Evolutionary conservation across 2,888 invertebrate species (phyloP).

Genomic region (Pammene aurita): DNA sequence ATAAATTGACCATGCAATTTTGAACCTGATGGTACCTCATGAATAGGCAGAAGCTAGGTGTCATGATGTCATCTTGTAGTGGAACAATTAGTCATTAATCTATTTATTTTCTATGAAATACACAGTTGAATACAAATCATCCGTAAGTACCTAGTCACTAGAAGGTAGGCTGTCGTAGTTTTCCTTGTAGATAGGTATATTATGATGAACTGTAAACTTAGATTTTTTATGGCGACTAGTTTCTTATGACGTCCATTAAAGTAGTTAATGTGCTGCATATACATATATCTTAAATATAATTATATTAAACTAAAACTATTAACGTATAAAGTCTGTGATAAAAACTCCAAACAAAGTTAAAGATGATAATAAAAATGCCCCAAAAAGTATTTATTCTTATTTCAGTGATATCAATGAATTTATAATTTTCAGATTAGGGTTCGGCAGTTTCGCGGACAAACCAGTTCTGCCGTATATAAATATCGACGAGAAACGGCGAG

Average conservation of each 20-base stretch:
- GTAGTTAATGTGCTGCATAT: too few relatives aligned
- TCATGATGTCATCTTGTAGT: conserved; percentile 22
- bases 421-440: conserved; percentile 82
- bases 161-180: neutral
- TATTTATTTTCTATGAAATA: neutral
- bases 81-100: conserved; percentile 10
- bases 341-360: too few relatives aligned
- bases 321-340: too few relatives aligned
- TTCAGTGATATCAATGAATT: neutral
- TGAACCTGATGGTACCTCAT: neutral
- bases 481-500: conserved; percentile 75
- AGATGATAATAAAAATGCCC: too few relatives aligned
- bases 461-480: conserved; percentile 88
- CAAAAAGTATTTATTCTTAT: too few relatives aligned
- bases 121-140: neutral
- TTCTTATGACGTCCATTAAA: too few relatives aligned
- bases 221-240: too few relatives aligned
- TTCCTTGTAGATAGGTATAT: neutral
- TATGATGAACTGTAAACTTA: too few relatives aligned
- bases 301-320: too few relatives aligned
- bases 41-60: conserved; percentile 1
- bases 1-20: too few relatives aligned
- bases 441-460: conserved; percentile 91
- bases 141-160: neutral
- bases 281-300: too few relatives aligned